These are phyloP conservation scores for Apocrypta bakeri DNA, from an alignment of 1,140 invertebrate species.

Conservation along the genomic window DNA sequence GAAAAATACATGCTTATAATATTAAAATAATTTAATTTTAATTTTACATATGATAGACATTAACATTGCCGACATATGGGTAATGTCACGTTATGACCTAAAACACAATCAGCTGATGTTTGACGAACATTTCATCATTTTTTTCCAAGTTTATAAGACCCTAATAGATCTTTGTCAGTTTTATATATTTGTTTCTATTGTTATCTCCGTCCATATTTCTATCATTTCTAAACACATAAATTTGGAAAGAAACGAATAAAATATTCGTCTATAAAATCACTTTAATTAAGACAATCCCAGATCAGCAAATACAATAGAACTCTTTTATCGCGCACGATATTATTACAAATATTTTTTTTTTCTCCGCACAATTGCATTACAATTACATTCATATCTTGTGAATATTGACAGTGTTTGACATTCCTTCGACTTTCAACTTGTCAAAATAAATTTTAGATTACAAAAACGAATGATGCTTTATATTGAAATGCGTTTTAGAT, in stretches of 20 bases:
- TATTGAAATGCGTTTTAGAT: background rate
- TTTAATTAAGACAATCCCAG: background rate
- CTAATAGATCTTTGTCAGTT: background rate
- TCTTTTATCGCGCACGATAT: conserved; percentile 21
- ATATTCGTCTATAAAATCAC: conserved; percentile 35
- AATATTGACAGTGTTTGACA: background rate
- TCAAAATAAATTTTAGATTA: conserved; percentile 13
- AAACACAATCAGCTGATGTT: conserved; percentile 26
- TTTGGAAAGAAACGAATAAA: conserved; percentile 6
- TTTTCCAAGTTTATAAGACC: conserved; percentile 44
- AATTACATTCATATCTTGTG: background rate
- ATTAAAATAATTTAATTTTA: conserved; percentile 68
- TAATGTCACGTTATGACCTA: conserved; percentile 43
- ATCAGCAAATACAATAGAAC: conserved; percentile 18
- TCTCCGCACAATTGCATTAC: conserved; percentile 35
- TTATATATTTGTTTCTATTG: background rate
- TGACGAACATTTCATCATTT: conserved; percentile 26
- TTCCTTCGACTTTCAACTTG: background rate
- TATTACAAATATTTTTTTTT: conserved; percentile 48
- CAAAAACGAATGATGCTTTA: background rate
- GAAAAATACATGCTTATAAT: conserved; percentile 51
- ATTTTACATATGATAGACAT: conserved; percentile 58
- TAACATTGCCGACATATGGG: conserved; percentile 47
- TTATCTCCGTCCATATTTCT: background rate
- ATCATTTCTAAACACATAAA: background rate